Evolutionary conservation across 2,888 invertebrate genomes (phyloP), one percentile per base, ranked within the genome.

Genomic region (Lasioglossum morio): DNA sequence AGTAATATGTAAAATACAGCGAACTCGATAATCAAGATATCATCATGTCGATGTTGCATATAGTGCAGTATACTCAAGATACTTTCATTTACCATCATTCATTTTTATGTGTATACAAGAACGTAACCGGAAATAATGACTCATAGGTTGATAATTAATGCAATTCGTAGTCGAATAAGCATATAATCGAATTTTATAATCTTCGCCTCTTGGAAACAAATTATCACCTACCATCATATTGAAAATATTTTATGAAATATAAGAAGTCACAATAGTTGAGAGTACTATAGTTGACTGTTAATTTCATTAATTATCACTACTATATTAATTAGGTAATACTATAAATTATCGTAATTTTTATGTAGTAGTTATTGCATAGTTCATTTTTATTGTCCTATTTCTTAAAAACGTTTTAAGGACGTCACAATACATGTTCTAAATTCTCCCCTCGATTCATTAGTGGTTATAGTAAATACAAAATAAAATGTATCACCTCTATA

Each of bases 81-180:
- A 43, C 16, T 43, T 43, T 40, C 14, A 70, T 43, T 57, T n/a
- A n/a, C 5, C 12, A 43, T 40, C 40, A 70, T n/a, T 27, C 19
- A n/a, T 70, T 37, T 70, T 37, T 40, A 70, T 43, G 40, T n/a
- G n/a, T n/a, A 43, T 27, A 70, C n/a, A 27, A 34, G 37, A 43
- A 40, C 48, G 48, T 57, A 73, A 73, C 48, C 30, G 46, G 23
- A 48, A 73, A 73, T 48, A 43, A 46, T 72, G 30, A 72, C 16
- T 53, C 73, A 48, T 73, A 34, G 30, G 5, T 7, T 10, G 27
- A 46, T 30, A 43, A 27, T 19, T 72, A 16, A 72, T 43, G 40
- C 34, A 53, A 73, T 73, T 73, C 16, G 10, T 53, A 53, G 30
- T 7, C 23, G 27, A 12, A 4, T 30, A 34, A 30, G 23, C 30